Conservation (phyloP, 2,797 vertebrate species). For the Danio jaintianensis region DNA sequence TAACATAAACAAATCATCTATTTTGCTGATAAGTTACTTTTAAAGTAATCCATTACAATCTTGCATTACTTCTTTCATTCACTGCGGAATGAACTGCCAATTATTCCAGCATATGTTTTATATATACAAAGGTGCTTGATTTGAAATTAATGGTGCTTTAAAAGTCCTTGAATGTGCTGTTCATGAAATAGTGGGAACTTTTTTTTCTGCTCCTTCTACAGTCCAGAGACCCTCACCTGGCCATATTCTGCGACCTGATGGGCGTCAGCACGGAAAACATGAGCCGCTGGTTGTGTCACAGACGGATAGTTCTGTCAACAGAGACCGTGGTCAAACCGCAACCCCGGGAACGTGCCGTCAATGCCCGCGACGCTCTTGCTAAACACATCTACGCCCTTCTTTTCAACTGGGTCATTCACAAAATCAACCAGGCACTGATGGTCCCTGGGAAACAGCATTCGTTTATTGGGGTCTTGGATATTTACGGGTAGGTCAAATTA, state of each 20-base stretch:
- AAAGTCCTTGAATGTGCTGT: no score
- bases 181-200: no score
- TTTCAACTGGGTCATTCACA: conserved; percentile 89
- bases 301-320: conserved; percentile 84
- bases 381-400: conserved; percentile 96
- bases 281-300: conserved; percentile 89
- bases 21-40: no score
- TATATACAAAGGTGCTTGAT: no score
- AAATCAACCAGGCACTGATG: conserved; percentile 88
- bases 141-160: no score
- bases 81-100: no score
- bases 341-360: conserved; percentile 82
- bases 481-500: conserved; percentile 87
- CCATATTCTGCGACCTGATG: conserved; percentile 87
- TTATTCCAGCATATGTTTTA: no score
- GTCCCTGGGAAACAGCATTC: conserved; percentile 89
- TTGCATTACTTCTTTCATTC: no score
- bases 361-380: conserved; percentile 90
- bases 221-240: conserved; percentile 84
- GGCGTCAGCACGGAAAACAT: conserved; percentile 74
- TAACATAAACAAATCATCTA: no score
- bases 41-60: no score
- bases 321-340: conserved; percentile 93
- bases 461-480: conserved; percentile 98
- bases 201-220: conserved; percentile 59